Evolutionary conservation across 92 coral and sea anemone species (phyloP), one percentile per base, ranked within the genome.

Genomic region (Phenganax marumi): DNA sequence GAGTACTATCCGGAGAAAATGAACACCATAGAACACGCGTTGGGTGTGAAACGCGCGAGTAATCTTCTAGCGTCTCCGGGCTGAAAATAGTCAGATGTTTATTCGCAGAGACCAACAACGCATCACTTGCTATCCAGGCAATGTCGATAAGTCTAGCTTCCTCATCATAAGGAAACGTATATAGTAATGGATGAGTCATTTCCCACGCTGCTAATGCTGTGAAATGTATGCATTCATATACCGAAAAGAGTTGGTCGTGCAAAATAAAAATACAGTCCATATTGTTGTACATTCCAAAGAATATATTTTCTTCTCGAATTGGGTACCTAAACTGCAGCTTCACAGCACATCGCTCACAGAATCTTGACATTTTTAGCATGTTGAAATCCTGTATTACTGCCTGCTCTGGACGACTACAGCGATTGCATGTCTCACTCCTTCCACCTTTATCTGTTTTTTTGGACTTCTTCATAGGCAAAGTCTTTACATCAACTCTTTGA

Each of bases 231-330:
- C 25, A 25, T 66, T 66, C 72, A 25, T 12, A 25, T 48, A 66
- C 72, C 23, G 4, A 11, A 48, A 14, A 21, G 24, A 11, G 2
- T 3, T 62, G 18, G 3, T 33, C 3, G 1, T 33, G 3, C 33
- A 33, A 33, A 66, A 17, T n/a, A 66, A 66, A 66, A 33, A 66
- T 66, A 24, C 72, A 66, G 49, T 66, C 72, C 25, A 66, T 49
- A 10, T 18, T 16, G 8, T 66, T 66, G 72, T 33, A 66, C n/a
- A 23, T 66, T 17, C 48, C 48, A 49, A 10, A 25, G 17, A 66
- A 47, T 6, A 66, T 8, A 12, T 24, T 33, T 7, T 7, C 6
- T 22, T 6, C 18, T 58, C 21, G 18, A 33, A 33, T 1, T 33
- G 43, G 5, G 43, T 5, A 33, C 43, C 3, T 1, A 33, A 5